phyloP scores from a whole-genome alignment of 2,888 invertebrate species.

The Epirrita christyi region DNA sequence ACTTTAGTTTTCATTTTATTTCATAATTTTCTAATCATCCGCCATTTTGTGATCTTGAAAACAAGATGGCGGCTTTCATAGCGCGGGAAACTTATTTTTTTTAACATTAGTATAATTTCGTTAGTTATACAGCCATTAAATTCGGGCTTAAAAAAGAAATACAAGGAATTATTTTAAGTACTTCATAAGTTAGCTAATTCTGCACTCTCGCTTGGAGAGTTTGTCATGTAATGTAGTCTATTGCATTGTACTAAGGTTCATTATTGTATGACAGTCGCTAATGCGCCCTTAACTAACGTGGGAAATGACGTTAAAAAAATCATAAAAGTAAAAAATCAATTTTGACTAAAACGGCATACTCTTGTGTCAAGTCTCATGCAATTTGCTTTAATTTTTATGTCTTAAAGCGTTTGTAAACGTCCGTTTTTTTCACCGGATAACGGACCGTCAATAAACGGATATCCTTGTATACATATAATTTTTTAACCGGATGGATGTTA shows the following conservation, averaged over 20 bases:
- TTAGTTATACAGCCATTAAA: conserved; percentile 34
- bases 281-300: neutral
- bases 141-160: conserved; percentile 39
- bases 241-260: conserved; percentile 19
- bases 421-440: too few species aligned
- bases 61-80: conserved; percentile 29
- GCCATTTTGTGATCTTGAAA: conserved; percentile 22
- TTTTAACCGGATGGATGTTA: too few species aligned
- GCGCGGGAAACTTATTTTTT: conserved; percentile 20
- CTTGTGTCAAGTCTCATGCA: too few species aligned
- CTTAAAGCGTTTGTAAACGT: too few species aligned
- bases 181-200: conserved; percentile 28
- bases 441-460: too few species aligned
- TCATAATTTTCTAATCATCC: conserved; percentile 7
- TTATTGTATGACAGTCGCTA: conserved; percentile 10
- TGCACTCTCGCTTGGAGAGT: conserved; percentile 16
- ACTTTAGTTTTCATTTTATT: conserved; percentile 35
- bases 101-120: conserved; percentile 28
- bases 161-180: conserved; percentile 42
- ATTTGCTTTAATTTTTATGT: too few species aligned
- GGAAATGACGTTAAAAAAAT: conserved; percentile 7
- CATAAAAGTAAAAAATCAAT: neutral
- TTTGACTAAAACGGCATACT: neutral
- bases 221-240: conserved; percentile 9
- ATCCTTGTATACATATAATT: too few species aligned